Base-by-base conservation (phyloP, 2,888 invertebrate genomes). In the Amphimallon solstitiale region DNA sequence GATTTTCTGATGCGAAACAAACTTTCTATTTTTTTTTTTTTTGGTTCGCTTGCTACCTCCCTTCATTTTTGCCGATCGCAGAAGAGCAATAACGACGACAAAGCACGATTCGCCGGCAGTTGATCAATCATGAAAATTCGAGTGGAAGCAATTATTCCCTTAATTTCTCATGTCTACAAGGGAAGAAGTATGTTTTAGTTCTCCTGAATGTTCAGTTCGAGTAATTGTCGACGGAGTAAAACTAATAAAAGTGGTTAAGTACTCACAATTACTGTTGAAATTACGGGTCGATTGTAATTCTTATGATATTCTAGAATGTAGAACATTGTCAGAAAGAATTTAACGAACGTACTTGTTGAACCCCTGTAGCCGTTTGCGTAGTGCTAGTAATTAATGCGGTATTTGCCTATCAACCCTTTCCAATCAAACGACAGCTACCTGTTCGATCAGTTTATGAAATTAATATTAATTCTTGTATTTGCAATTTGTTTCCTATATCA, bases 101-200 rank as follows among this genome's bases (percentile, higher is more conserved):
- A 40, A 12, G 40, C 12, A 40, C 40, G 40, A 40, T 17, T n/a
- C 14, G 5, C 51, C 12, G 15, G 15, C 29, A 51, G 10, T 29
- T 29, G 34, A 51, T 51, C 51, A 51, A 51, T 51, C 51, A 29
- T 7, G 51, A 9, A 29, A 34, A 12, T 19, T 51, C 51, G 17
- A 21, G 17, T 21, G 46, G 21, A 46, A 46, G 21, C 46, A 46
- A 17, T 46, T 46, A 46, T 46, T 46, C 21, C 15, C 10, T 17
- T 21, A 46, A 46, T 17, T 23, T 35, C 34, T 35, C 51, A 51
- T 23, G 29, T 51, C 9, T 15, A 23, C 15, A 15, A 10, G 12
- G 51, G 6, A 17, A 15, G 34, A 29, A 51, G 35, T 7, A 51
- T n/a, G n/a, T n/a, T 51, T 43, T 43, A 43, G 43, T 17, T 9